A percentile compares a stretch with the other conserved stretches of the same genome.
phyloP scores from a whole-genome alignment of 2,888 invertebrate species.

The Mechanitis mazaeus region DNA sequence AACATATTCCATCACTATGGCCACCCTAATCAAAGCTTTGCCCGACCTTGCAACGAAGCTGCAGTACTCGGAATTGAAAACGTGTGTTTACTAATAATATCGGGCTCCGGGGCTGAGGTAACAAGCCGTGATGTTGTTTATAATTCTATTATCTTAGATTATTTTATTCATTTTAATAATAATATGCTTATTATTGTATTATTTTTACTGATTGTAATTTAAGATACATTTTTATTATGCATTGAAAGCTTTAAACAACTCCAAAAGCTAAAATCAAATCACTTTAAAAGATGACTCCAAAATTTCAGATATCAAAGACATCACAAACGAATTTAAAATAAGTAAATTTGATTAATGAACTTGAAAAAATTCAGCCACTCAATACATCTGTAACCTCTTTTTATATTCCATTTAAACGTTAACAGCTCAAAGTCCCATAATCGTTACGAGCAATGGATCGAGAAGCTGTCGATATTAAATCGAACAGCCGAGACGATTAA shows the following conservation, averaged over 20 bases:
- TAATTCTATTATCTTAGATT: neutral
- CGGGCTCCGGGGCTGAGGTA: conserved; percentile 12
- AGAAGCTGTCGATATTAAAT: conserved; percentile 37
- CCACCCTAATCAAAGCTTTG: conserved; percentile 16
- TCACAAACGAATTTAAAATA: no score
- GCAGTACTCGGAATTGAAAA: conserved; percentile 28
- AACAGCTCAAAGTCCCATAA: conserved; percentile 32
- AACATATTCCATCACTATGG: conserved; percentile 1
- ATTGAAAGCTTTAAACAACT: no score
- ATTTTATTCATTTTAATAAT: no score
- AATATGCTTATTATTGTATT: no score
- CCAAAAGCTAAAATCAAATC: no score
- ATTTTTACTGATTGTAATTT: no score
- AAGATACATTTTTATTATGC: no score
- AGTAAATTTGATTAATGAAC: neutral
- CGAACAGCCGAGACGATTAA: conserved; percentile 36
- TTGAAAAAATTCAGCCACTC: neutral
- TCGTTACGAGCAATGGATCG: conserved; percentile 37
- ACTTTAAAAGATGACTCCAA: no score
- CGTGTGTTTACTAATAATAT: conserved; percentile 28
- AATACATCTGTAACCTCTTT: conserved; percentile 13
- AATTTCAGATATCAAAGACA: no score
- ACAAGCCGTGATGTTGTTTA: neutral
- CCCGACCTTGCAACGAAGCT: conserved; percentile 23
- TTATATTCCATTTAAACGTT: conserved; percentile 30